phyloP scores from a whole-genome alignment of 2,113 vertebrate genomes.

The Vulpes lagopus region DNA sequence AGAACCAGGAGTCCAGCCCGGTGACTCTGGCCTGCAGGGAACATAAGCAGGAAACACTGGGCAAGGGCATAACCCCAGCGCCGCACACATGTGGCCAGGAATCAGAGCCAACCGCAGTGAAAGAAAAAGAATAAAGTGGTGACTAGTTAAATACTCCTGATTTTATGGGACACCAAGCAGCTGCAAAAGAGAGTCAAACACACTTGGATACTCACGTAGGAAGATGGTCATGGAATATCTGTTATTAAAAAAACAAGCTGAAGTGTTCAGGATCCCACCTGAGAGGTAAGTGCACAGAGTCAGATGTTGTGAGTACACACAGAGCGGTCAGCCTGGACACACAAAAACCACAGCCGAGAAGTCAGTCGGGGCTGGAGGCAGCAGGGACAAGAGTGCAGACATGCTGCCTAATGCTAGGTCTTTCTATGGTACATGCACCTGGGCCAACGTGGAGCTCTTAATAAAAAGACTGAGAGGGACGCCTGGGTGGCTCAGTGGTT shows the following conservation, averaged over 20 bases:
- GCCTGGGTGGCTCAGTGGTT: too few species aligned
- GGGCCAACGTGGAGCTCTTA: not conserved
- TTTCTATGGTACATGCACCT: not conserved
- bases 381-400: not conserved
- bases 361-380: fast-evolving
- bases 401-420: too few species aligned
- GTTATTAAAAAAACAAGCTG: not conserved
- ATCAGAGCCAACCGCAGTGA: not conserved
- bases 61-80: not conserved
- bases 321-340: not conserved
- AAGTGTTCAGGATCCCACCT: too few species aligned
- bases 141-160: not conserved
- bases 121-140: not conserved
- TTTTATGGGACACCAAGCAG: not conserved
- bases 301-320: not conserved
- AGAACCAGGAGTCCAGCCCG: not conserved
- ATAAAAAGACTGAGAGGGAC: not conserved
- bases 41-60: not conserved
- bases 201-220: fast-evolving
- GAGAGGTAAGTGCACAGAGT: not conserved
- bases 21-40: not conserved
- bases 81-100: not conserved
- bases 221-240: not conserved
- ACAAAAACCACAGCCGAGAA: fast-evolving
- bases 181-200: not conserved